Conservation (phyloP, 2,888 invertebrate species). For the Cancer borealis region DNA sequence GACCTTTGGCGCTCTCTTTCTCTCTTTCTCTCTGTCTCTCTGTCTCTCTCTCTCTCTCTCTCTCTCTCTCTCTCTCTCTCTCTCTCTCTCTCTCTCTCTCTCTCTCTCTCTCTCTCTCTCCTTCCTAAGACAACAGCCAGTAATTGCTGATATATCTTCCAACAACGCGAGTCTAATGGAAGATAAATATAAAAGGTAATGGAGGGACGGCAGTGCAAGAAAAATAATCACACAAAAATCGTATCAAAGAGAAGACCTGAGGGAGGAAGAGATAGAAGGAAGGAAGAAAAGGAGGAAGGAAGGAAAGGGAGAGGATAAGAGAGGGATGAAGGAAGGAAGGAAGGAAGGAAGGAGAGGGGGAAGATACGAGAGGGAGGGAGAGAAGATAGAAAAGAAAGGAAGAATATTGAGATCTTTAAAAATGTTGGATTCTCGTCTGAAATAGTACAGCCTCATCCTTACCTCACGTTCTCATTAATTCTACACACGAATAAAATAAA, state of each 20-base stretch:
- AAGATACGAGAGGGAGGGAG: not conserved
- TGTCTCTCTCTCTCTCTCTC: conserved; percentile 2
- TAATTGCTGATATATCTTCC: conserved; percentile 37
- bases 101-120: conserved; percentile 29
- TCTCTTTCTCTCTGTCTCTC: not conserved
- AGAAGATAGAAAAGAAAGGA: not conserved
- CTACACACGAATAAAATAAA: not conserved
- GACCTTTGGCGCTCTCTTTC: not conserved
- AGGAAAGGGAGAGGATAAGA: not conserved
- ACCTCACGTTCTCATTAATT: not conserved
- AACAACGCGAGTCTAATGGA: conserved; percentile 31
- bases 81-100: conserved; percentile 34
- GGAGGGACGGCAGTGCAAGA: not conserved
- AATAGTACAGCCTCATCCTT: not conserved
- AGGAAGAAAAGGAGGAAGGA: not conserved
- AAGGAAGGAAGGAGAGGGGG: not conserved
- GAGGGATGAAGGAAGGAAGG: not conserved
- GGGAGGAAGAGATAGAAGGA: not conserved
- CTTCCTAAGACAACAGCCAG: conserved; percentile 15
- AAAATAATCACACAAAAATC: conserved; percentile 34
- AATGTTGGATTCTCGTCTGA: not conserved
- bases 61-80: not conserved
- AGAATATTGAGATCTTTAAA: not conserved
- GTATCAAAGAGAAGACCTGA: not conserved
- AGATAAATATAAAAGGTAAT: conserved; percentile 40